Evolutionary conservation across 2,888 invertebrate genomes (phyloP).

Genomic region (Parelbella ahira): DNA sequence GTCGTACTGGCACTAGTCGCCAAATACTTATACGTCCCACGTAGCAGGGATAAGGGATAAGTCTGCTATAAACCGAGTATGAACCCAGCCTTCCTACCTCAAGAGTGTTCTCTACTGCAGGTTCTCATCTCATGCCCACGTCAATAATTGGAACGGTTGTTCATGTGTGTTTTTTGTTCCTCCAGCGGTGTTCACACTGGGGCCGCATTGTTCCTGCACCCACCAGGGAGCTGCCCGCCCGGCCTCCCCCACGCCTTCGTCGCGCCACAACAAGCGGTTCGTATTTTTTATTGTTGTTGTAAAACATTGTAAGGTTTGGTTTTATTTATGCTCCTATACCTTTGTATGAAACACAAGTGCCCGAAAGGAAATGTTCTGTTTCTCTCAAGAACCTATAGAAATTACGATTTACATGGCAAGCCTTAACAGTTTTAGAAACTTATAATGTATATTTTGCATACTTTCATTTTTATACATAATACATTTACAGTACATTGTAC

Average conservation of each 20-base stretch:
- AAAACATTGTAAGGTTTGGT: conserved; percentile 78
- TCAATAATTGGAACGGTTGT: conserved; percentile 78
- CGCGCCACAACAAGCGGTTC: conserved; percentile 71
- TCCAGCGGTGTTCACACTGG: conserved; percentile 67
- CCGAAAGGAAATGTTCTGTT: conserved; percentile 62
- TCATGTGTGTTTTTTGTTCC: conserved; percentile 71
- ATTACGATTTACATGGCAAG: too few species aligned
- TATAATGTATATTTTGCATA: too few species aligned
- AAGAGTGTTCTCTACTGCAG: too few species aligned
- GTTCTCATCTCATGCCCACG: conserved; percentile 66
- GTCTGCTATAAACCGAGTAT: too few species aligned
- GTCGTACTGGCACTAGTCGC: too few species aligned
- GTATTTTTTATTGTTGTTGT: conserved; percentile 80
- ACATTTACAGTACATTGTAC: too few species aligned
- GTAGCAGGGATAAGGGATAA: too few species aligned
- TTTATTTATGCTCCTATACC: conserved; percentile 77
- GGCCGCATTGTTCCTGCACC: conserved; percentile 66
- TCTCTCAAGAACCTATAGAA: conserved; percentile 40
- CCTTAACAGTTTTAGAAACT: too few species aligned
- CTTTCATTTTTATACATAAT: too few species aligned
- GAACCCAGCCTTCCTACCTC: too few species aligned
- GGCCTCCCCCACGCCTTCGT: conserved; percentile 42
- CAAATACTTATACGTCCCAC: too few species aligned
- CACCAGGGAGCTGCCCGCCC: conserved; percentile 42
- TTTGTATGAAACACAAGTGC: conserved; percentile 69